Evolutionary conservation across 2,113 vertebrate genomes (phyloP).

Genomic region (Lutjanus erythropterus): DNA sequence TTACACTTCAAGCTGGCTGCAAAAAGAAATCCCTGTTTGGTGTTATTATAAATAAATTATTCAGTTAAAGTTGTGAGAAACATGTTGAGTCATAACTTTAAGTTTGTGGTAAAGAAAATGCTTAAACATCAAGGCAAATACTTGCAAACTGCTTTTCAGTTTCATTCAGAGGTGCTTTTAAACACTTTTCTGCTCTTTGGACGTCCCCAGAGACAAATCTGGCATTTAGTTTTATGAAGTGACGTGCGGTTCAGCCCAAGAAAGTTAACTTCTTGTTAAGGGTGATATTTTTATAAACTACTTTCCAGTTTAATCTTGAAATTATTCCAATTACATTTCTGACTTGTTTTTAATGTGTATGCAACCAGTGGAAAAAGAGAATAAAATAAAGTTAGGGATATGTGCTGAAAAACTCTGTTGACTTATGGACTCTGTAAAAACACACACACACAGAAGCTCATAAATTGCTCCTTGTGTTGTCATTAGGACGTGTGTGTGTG

Average conservation of each 20-base stretch:
- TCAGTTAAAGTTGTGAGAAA: neutral
- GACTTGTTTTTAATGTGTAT: conserved; percentile 12
- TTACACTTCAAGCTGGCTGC: too few species aligned
- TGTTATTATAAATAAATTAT: too few species aligned
- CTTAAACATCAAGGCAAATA: conserved; percentile 5
- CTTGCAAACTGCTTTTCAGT: conserved; percentile 21
- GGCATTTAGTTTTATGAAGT: conserved; percentile 18
- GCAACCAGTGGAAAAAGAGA: conserved; percentile 19
- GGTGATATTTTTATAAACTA: conserved; percentile 38
- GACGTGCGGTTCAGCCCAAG: conserved; percentile 5
- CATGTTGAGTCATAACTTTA: neutral
- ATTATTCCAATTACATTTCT: conserved; percentile 6
- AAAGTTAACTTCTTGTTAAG: conserved; percentile 26
- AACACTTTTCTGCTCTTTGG: conserved; percentile 18
- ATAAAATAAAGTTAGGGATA: conserved; percentile 40
- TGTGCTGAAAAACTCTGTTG: conserved; percentile 32
- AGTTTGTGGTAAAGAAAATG: conserved; percentile 13
- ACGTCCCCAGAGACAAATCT: conserved; percentile 21
- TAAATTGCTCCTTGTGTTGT: conserved; percentile 50
- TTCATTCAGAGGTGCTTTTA: conserved; percentile 4
- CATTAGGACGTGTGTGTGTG: conserved; percentile 33
- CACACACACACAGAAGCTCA: conserved; percentile 22
- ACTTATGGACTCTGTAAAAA: conserved; percentile 22
- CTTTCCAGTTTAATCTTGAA: conserved; percentile 36
- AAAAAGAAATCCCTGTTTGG: too few species aligned